These are phyloP conservation scores for Pocota personata DNA, from an alignment of 2,888 invertebrate species.

Conservation along the genomic window DNA sequence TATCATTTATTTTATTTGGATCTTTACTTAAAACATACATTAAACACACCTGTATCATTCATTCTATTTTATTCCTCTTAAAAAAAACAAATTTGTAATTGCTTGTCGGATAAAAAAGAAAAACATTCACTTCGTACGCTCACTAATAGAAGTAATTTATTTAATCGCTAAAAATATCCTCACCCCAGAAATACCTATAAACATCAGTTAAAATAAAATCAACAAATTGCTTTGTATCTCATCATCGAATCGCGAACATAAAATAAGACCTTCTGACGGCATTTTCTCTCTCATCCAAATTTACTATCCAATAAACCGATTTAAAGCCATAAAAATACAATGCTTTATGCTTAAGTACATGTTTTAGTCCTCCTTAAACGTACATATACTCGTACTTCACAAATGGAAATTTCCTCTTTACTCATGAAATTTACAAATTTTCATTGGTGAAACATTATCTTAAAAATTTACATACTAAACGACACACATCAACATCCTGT, in stretches of 20 bases:
- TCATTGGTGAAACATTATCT: conserved; percentile 21
- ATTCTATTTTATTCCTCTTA: too few species aligned
- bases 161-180: background rate
- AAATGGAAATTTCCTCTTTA: background rate
- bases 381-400: background rate
- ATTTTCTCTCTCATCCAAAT: conserved; percentile 3
- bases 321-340: conserved; percentile 21
- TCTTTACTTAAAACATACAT: too few species aligned
- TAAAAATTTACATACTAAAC: conserved; percentile 44
- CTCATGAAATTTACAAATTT: conserved; percentile 26
- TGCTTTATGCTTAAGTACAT: background rate
- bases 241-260: conserved; percentile 6
- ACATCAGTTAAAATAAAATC: background rate
- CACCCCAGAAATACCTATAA: background rate
- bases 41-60: too few species aligned
- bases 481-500: conserved; percentile 5
- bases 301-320: conserved; percentile 41
- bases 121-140: background rate
- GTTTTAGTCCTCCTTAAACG: background rate
- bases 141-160: background rate
- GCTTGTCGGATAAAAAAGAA: background rate
- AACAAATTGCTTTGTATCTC: conserved; percentile 11
- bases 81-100: background rate
- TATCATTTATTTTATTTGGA: too few species aligned
- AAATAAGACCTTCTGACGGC: conserved; percentile 22